Evolutionary conservation across 2,888 invertebrate species (phyloP).

Genomic region (Torymus auratus): DNA sequence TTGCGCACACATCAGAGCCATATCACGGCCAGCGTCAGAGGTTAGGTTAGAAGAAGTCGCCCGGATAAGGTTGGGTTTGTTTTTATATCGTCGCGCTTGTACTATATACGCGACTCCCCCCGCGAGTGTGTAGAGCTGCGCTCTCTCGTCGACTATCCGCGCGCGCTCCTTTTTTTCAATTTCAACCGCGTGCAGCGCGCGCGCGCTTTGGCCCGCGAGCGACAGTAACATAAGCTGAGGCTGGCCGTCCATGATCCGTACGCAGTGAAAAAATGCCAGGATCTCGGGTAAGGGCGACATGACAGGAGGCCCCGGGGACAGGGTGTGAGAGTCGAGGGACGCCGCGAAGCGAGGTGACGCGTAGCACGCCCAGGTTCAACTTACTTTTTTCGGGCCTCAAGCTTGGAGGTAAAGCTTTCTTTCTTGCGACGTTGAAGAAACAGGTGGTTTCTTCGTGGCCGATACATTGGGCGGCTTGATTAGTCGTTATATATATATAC

Average conservation of each 20-base stretch:
- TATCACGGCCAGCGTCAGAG: background rate
- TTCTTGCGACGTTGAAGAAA: conserved; percentile 30
- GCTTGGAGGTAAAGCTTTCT: conserved; percentile 8
- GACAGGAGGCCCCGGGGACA: conserved; percentile 22
- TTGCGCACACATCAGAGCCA: too few relatives aligned
- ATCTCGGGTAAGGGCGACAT: background rate
- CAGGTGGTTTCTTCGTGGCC: conserved; percentile 43
- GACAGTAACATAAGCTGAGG: too few relatives aligned
- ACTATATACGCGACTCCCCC: too few relatives aligned
- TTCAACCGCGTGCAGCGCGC: conserved; percentile 20
- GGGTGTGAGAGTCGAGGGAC: conserved; percentile 7
- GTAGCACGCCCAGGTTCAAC: conserved; percentile 31
- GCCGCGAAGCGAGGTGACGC: conserved; percentile 44
- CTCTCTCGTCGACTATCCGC: conserved; percentile 32
- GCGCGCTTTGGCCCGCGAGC: too few relatives aligned
- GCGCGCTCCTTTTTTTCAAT: conserved; percentile 51
- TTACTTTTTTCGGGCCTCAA: conserved; percentile 16
- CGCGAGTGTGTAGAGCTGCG: too few relatives aligned
- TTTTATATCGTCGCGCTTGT: conserved; percentile 28
- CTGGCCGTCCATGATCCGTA: too few relatives aligned
- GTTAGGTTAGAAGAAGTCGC: conserved; percentile 53
- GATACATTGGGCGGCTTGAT: too few relatives aligned
- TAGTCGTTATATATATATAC: too few relatives aligned
- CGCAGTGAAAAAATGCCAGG: conserved; percentile 42
- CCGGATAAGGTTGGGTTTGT: conserved; percentile 57